These are phyloP conservation scores for Drosophila kambysellisi DNA, from an alignment of 2,888 invertebrate species.

Conservation along the genomic window DNA sequence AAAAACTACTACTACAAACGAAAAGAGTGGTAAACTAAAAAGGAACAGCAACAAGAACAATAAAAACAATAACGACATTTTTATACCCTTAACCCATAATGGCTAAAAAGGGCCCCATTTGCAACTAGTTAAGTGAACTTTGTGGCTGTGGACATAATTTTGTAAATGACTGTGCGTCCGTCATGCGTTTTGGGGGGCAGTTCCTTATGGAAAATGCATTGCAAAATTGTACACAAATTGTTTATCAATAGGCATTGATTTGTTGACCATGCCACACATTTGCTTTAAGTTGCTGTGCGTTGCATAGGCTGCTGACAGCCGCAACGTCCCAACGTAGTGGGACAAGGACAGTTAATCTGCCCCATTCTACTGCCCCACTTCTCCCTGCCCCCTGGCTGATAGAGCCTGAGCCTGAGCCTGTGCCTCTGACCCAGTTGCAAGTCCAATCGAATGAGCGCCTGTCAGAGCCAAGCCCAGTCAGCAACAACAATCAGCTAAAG, in stretches of 20 bases:
- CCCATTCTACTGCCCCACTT: not conserved
- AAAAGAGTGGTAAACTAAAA: no score
- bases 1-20: no score
- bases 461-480: slow-evolving; percentile 56
- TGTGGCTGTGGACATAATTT: not conserved
- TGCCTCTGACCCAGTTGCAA: slow-evolving; percentile 62
- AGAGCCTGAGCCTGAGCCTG: slow-evolving; percentile 1
- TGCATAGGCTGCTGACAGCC: slow-evolving; percentile 58
- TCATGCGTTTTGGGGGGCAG: not conserved
- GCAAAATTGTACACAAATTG: slow-evolving; percentile 48
- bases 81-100: no score
- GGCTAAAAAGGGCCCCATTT: no score
- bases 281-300: slow-evolving; percentile 7
- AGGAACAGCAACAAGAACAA: no score
- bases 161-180: not conserved
- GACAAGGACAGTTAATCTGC: slow-evolving; percentile 51
- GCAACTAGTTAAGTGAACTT: not conserved
- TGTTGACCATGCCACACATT: slow-evolving; percentile 29
- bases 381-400: not conserved
- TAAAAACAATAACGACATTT: no score
- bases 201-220: slow-evolving; percentile 33
- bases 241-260: slow-evolving; percentile 56
- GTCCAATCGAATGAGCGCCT: slow-evolving; percentile 54
- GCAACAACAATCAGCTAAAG: slow-evolving; percentile 38
- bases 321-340: slow-evolving; percentile 43